Percentiles rank a stretch among this genome's conserved stretches.
Evolutionary conservation across 2,888 invertebrate genomes (phyloP).

Genomic region (Tanypteryx hageni): DNA sequence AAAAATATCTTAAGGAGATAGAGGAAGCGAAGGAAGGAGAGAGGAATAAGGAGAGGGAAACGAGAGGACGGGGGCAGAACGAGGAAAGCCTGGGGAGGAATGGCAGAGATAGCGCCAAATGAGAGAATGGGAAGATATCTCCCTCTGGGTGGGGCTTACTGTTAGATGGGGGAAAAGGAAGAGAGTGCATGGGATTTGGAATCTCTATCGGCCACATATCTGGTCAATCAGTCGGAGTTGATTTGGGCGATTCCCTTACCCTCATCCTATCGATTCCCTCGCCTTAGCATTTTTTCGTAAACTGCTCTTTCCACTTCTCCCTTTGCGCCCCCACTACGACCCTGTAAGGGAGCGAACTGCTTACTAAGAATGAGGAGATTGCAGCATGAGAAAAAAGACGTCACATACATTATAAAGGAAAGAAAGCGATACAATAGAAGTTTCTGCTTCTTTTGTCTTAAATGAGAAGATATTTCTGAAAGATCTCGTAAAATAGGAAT

Average conservation of each 20-base stretch:
- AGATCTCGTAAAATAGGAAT: too few species aligned
- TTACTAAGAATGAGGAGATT: background rate
- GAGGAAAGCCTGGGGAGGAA: background rate
- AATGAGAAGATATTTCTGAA: too few species aligned
- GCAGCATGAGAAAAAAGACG: background rate
- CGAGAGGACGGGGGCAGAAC: background rate
- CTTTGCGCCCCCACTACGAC: background rate
- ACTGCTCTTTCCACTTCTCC: background rate
- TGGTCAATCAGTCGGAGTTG: constrained; percentile 54
- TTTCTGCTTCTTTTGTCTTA: too few species aligned
- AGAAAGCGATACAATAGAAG: too few species aligned
- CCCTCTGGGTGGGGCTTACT: background rate
- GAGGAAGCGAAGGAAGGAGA: background rate
- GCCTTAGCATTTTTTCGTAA: background rate
- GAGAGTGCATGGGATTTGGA: constrained; percentile 14
- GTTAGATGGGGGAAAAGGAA: background rate
- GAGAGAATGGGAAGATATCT: background rate
- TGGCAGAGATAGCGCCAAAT: background rate
- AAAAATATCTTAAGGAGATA: background rate
- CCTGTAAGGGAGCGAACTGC: background rate
- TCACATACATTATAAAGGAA: too few species aligned
- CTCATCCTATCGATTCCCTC: background rate
- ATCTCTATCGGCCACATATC: constrained; percentile 14
- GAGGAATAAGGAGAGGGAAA: too few species aligned
- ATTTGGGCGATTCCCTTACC: constrained; percentile 29